Percentiles rank a stretch among this genome's conserved stretches.
Conservation (phyloP, 2,888 invertebrate genomes). For the Agrilus biguttatus region DNA sequence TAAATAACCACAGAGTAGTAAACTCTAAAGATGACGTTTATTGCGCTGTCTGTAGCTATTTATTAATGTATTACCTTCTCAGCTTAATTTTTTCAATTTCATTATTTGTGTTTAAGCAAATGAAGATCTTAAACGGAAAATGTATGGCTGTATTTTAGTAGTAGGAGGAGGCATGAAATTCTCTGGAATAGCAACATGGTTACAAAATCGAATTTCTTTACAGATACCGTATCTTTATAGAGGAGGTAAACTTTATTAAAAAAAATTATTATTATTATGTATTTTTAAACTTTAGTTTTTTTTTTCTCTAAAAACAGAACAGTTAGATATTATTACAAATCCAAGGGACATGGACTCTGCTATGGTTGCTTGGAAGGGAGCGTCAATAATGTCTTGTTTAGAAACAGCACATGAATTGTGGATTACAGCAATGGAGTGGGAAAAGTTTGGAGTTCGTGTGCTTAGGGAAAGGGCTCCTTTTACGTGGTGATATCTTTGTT, state of each 20-base stretch:
- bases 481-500: constrained; percentile 47
- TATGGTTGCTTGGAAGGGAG: constrained; percentile 88
- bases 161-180: constrained; percentile 89
- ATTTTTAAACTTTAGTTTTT: not conserved
- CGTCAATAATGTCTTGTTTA: constrained; percentile 81
- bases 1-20: no score
- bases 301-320: constrained; percentile 35
- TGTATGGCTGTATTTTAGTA: constrained; percentile 84
- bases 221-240: constrained; percentile 71
- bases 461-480: constrained; percentile 86
- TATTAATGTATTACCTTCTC: no score
- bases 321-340: constrained; percentile 77
- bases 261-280: constrained; percentile 2
- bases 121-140: constrained; percentile 82
- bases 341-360: constrained; percentile 88
- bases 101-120: constrained; percentile 35
- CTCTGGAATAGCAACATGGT: constrained; percentile 69
- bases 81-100: not conserved
- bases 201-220: constrained; percentile 71
- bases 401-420: constrained; percentile 89
- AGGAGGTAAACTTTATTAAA: constrained; percentile 31
- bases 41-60: no score
- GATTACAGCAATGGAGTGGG: constrained; percentile 79
- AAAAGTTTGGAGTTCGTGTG: constrained; percentile 67
- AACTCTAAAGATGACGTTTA: no score